Evolutionary conservation across 2,888 invertebrate genomes (phyloP).

Genomic region (Lamellibrachia satsuma): DNA sequence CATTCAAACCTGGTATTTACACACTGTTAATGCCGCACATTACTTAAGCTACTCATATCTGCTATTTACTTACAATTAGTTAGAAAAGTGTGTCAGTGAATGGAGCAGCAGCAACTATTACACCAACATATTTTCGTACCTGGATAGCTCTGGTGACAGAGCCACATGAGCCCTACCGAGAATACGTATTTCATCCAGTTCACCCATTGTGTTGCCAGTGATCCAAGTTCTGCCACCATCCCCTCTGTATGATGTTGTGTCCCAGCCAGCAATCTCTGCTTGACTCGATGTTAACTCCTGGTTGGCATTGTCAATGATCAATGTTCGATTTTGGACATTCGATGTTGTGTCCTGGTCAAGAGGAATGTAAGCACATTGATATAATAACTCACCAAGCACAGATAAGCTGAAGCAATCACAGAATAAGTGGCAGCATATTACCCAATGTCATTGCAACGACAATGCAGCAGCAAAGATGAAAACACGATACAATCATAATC

Average conservation of each 20-base stretch:
- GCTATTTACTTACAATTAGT: no score
- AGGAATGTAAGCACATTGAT: not conserved
- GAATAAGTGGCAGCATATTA: no score
- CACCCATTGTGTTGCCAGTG: constrained; percentile 31
- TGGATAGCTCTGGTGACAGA: constrained; percentile 42
- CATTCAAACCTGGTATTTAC: no score
- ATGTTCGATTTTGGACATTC: constrained; percentile 46
- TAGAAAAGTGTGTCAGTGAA: no score
- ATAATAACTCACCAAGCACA: no score
- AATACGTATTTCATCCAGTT: constrained; percentile 44
- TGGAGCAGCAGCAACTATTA: not conserved
- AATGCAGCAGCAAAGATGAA: no score
- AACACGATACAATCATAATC: no score
- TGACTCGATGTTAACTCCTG: constrained; percentile 20
- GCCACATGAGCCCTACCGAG: constrained; percentile 46
- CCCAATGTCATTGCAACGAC: no score
- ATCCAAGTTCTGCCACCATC: constrained; percentile 48
- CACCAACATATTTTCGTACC: constrained; percentile 30
- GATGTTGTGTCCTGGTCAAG: constrained; percentile 44
- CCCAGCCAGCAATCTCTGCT: not conserved
- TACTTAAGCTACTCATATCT: no score
- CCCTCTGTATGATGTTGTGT: constrained; percentile 25
- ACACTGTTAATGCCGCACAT: no score
- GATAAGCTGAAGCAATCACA: no score
- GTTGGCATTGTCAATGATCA: constrained; percentile 48